phyloP scores from a whole-genome alignment of 92 coral and sea anemone genomes.

The Palythoa grandiflora region DNA sequence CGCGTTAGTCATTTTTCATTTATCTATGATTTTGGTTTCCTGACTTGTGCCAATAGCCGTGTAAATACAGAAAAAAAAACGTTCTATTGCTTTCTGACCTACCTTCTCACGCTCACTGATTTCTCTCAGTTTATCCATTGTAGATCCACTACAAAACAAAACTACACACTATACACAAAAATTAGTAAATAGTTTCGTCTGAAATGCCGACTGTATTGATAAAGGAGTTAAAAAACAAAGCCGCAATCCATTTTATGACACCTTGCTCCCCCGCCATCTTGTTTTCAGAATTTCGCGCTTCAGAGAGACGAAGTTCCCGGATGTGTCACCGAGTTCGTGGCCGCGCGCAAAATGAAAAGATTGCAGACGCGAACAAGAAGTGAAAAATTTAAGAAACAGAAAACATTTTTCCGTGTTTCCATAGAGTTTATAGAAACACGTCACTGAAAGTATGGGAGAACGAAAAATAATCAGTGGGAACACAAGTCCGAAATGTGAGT shows the following conservation, averaged over 20 bases:
- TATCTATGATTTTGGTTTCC: no score
- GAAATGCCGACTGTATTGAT: not conserved
- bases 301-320: slow-evolving; percentile 20
- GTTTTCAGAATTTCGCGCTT: slow-evolving; percentile 32
- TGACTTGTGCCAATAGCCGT: not conserved
- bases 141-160: not conserved
- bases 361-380: no score
- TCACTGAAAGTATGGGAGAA: no score
- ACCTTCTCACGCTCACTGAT: slow-evolving; percentile 34
- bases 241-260: not conserved
- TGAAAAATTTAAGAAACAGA: no score
- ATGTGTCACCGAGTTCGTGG: not conserved
- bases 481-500: no score
- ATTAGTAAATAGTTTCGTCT: not conserved
- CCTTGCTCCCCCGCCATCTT: slow-evolving; percentile 22
- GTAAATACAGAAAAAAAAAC: not conserved
- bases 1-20: no score
- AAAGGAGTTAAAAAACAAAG: not conserved
- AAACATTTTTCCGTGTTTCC: no score
- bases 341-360: no score
- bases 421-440: no score
- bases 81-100: not conserved
- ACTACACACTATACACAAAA: not conserved
- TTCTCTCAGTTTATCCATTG: slow-evolving; percentile 33
- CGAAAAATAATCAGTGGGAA: no score